phyloP scores from a whole-genome alignment of 2,113 vertebrate genomes.

The Oryzias celebensis region DNA sequence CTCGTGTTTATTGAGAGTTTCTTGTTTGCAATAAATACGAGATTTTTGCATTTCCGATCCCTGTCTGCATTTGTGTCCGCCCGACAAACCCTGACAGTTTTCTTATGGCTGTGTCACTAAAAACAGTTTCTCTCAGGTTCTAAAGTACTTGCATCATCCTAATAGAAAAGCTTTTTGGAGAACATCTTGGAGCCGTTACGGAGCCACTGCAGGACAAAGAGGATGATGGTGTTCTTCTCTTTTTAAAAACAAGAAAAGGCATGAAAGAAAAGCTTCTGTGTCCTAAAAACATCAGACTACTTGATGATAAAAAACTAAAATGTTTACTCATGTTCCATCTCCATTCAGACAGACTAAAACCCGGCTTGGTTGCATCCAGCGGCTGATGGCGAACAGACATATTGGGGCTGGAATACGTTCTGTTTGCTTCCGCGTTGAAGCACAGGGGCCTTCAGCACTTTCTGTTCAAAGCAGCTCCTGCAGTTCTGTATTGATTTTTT shows the following conservation, averaged over 20 bases:
- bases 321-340: constrained; percentile 10
- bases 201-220: constrained; percentile 11
- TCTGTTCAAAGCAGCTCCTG: constrained; percentile 38
- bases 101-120: neutral
- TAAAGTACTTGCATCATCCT: neutral
- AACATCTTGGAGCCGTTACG: neutral
- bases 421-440: constrained; percentile 33
- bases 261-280: constrained; percentile 17
- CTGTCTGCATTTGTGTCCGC: too few species aligned
- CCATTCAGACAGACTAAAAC: constrained; percentile 21
- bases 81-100: too few species aligned
- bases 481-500: constrained; percentile 64
- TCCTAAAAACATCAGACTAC: constrained; percentile 10
- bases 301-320: neutral
- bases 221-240: constrained; percentile 28
- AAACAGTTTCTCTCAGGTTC: neutral
- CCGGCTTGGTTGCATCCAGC: constrained; percentile 25
- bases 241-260: constrained; percentile 3
- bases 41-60: too few species aligned
- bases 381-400: constrained; percentile 38
- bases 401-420: constrained; percentile 33
- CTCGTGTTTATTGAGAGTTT: too few species aligned
- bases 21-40: too few species aligned
- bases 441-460: constrained; percentile 41
- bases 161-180: neutral